A percentile compares a stretch with the other conserved stretches of the same genome.
phyloP scores from a whole-genome alignment of 2,797 vertebrate genomes.

The Basileuterus tristriatus region DNA sequence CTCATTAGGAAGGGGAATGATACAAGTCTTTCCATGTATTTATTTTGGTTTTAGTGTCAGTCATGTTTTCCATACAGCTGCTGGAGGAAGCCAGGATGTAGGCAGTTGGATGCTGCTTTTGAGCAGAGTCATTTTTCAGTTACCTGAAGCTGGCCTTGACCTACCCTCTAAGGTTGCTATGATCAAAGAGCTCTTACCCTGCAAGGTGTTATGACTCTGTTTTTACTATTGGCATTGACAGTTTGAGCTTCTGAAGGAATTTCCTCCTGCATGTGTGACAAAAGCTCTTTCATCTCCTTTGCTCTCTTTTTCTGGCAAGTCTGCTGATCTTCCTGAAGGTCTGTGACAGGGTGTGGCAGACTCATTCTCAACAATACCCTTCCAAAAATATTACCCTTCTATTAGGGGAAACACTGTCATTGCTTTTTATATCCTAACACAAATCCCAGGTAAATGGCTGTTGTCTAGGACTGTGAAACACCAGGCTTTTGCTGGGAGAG shows the following conservation, averaged over 20 bases:
- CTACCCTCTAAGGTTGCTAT: not conserved
- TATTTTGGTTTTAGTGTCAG: slow-evolving; percentile 3
- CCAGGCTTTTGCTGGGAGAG: not conserved
- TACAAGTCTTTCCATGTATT: slow-evolving; percentile 20
- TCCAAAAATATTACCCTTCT: slow-evolving; percentile 56
- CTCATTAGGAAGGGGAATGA: not conserved
- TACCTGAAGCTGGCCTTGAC: slow-evolving; percentile 15
- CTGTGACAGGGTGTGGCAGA: slow-evolving; percentile 60
- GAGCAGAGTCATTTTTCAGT: not conserved
- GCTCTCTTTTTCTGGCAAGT: slow-evolving; percentile 19
- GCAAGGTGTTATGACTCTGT: slow-evolving; percentile 4
- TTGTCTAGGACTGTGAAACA: not conserved
- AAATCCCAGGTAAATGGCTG: not conserved
- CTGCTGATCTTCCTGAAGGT: slow-evolving; percentile 34
- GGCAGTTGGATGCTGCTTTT: not conserved
- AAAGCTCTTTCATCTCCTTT: not conserved
- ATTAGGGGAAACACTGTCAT: not conserved
- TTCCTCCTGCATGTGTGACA: slow-evolving; percentile 23
- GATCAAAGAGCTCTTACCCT: not conserved
- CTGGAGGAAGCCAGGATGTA: not conserved
- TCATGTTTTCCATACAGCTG: not conserved
- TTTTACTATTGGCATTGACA: slow-evolving; percentile 29
- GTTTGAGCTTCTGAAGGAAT: slow-evolving; percentile 48
- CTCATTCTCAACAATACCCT: slow-evolving; percentile 59
- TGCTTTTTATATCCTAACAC: slow-evolving; percentile 13